A percentile compares a stretch with the other conserved stretches of the same genome.
Conservation (phyloP, 2,888 invertebrate genomes). For the Epirrhoe alternata region DNA sequence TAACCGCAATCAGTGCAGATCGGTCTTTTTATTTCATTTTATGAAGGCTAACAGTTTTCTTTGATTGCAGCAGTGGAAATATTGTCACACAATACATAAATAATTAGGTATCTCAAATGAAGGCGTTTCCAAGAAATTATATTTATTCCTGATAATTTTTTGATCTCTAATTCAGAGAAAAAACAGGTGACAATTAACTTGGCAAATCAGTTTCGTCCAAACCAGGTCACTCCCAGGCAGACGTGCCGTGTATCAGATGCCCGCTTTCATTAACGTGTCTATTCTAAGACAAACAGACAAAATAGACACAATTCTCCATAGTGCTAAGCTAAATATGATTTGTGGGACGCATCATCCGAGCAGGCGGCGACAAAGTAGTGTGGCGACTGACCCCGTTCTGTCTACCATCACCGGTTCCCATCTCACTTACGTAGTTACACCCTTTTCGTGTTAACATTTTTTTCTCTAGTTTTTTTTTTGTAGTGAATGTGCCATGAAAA, state of each 20-base stretch:
- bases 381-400: conserved; percentile 70
- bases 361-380: conserved; percentile 63
- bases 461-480: conserved; percentile 2
- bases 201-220: conserved; percentile 43
- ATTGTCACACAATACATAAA: conserved; percentile 24
- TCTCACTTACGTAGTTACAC: conserved; percentile 47
- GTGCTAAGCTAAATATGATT: conserved; percentile 77
- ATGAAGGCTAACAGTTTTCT: conserved; percentile 28
- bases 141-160: conserved; percentile 33
- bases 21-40: conserved; percentile 31
- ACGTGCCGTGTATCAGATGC: conserved; percentile 60
- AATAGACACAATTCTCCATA: conserved; percentile 70
- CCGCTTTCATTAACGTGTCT: conserved; percentile 67
- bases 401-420: conserved; percentile 50
- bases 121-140: conserved; percentile 31
- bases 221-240: conserved; percentile 59
- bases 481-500: background rate
- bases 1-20: conserved; percentile 43
- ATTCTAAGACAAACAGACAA: conserved; percentile 70
- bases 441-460: conserved; percentile 45
- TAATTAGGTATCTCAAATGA: conserved; percentile 14
- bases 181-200: conserved; percentile 47
- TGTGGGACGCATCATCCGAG: conserved; percentile 70
- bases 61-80: conserved; percentile 24
- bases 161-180: conserved; percentile 39